Conservation (phyloP, 2,113 vertebrate genomes). For the Echinops telfairi region DNA sequence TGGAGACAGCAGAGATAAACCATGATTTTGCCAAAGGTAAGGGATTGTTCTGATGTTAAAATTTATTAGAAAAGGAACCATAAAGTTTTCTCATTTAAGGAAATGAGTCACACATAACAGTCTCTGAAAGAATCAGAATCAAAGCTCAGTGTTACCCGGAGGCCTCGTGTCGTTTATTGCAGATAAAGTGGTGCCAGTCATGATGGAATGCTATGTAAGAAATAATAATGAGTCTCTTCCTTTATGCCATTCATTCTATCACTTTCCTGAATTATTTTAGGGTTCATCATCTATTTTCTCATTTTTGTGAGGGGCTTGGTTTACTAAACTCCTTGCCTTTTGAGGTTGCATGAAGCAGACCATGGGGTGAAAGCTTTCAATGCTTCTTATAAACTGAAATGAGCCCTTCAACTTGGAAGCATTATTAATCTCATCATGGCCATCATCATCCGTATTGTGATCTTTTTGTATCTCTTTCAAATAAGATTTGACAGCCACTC, state of each 20-base stretch:
- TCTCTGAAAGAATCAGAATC: neutral
- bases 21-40: neutral
- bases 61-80: too few relatives aligned
- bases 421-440: neutral
- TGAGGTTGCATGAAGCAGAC: neutral
- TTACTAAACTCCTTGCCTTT: neutral
- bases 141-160: neutral
- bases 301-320: neutral
- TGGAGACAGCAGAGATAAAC: neutral
- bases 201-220: fast-evolving
- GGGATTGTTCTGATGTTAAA: neutral
- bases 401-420: neutral
- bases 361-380: fast-evolving
- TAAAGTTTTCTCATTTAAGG: neutral
- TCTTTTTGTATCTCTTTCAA: neutral
- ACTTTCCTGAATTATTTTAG: neutral
- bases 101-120: too few relatives aligned
- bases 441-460: neutral
- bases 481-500: neutral
- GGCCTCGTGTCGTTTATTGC: neutral
- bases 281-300: neutral
- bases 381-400: neutral
- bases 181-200: neutral
- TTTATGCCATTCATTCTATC: neutral
- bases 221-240: neutral